A percentile compares a stretch with the other conserved stretches of the same genome.
Conservation (phyloP, 2,888 invertebrate genomes). For the Plagodis dolabraria region DNA sequence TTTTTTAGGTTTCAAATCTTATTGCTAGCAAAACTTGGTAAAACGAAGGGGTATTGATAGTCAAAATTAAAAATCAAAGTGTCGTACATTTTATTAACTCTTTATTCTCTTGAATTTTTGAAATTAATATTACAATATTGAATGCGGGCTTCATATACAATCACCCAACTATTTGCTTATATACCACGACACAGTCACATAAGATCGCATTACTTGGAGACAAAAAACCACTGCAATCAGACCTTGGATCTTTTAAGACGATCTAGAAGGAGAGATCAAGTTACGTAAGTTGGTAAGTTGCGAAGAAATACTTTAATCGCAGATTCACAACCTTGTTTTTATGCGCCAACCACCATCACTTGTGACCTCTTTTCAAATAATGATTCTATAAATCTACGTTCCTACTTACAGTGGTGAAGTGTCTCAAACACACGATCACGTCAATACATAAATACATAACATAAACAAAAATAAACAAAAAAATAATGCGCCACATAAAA, state of each 20-base stretch:
- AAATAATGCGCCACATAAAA: conserved; percentile 80
- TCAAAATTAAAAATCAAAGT: conserved; percentile 46
- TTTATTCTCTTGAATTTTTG: conserved; percentile 84
- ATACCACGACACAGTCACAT: conserved; percentile 82
- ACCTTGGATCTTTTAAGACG: conserved; percentile 31
- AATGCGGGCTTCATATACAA: conserved; percentile 83
- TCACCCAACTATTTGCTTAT: conserved; percentile 83
- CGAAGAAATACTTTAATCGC: conserved; percentile 36
- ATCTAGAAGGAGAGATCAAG: conserved; percentile 31
- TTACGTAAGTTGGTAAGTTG: conserved; percentile 34
- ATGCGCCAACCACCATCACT: conserved; percentile 33
- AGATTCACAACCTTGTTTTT: conserved; percentile 40
- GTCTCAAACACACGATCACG: conserved; percentile 59
- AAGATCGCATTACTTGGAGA: conserved; percentile 58
- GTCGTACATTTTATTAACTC: conserved; percentile 77
- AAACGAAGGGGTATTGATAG: conserved; percentile 9
- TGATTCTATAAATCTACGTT: conserved; percentile 32
- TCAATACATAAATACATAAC: conserved; percentile 80
- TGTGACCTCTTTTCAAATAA: conserved; percentile 33
- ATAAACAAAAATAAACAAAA: conserved; percentile 68
- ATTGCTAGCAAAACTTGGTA: neutral
- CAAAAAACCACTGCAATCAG: conserved; percentile 56
- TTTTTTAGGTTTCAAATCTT: no score
- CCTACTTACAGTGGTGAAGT: conserved; percentile 54
- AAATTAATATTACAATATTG: conserved; percentile 85